Percentiles rank a stretch among this genome's conserved stretches.
These are phyloP conservation scores for Typhlichthys eigenmanni DNA, from an alignment of 2,797 vertebrate species.

Conservation along the genomic window DNA sequence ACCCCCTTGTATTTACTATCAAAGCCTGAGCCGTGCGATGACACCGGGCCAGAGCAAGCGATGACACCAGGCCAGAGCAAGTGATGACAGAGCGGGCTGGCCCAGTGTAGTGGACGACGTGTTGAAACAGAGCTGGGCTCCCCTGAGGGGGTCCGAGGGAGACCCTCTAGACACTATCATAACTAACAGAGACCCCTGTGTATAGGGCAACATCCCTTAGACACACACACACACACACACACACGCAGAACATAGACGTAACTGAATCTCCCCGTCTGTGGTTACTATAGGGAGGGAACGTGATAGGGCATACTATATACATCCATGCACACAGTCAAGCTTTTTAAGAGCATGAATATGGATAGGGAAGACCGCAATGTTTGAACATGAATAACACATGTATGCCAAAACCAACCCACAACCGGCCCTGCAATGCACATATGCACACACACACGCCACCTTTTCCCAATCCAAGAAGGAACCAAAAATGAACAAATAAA, in stretches of 20 bases:
- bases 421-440: slow-evolving; percentile 56
- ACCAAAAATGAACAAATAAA: slow-evolving; percentile 44
- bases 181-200: slow-evolving; percentile 55
- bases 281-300: slow-evolving; percentile 63
- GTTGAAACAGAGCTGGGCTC: slow-evolving; percentile 38
- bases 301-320: slow-evolving; percentile 67
- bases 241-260: slow-evolving; percentile 47
- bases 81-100: slow-evolving; percentile 52
- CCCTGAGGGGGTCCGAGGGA: slow-evolving; percentile 43
- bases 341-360: slow-evolving; percentile 78
- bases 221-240: slow-evolving; percentile 27
- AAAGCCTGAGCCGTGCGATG: slow-evolving; percentile 43
- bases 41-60: slow-evolving; percentile 28
- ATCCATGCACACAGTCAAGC: slow-evolving; percentile 58
- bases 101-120: slow-evolving; percentile 29
- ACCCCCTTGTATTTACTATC: slow-evolving; percentile 46
- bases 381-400: slow-evolving; percentile 80
- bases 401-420: slow-evolving; percentile 73
- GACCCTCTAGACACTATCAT: slow-evolving; percentile 53
- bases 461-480: slow-evolving; percentile 25
- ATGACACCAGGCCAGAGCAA: slow-evolving; percentile 20
- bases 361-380: slow-evolving; percentile 75
- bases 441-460: slow-evolving; percentile 27
- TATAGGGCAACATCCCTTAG: slow-evolving; percentile 48
- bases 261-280: slow-evolving; percentile 63